Evolutionary conservation across 1,140 invertebrate species (phyloP).

Genomic region (Ceratina australensis): DNA sequence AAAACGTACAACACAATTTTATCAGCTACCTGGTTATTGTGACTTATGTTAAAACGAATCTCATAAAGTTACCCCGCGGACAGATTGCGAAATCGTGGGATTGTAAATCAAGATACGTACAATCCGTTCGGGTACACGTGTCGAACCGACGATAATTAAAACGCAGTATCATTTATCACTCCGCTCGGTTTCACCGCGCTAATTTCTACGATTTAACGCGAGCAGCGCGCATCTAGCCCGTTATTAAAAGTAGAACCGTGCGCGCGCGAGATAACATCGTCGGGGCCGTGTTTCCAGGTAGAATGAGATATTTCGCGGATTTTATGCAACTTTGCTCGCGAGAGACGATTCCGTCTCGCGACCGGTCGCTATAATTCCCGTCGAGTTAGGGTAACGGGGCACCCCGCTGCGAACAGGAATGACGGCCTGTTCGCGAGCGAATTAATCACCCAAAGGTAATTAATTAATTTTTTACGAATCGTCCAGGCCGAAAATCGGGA

Average conservation of each 20-base stretch:
- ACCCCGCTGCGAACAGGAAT: constrained; percentile 40
- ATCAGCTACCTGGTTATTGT: too few relatives aligned
- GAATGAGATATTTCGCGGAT: constrained; percentile 30
- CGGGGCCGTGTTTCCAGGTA: not conserved
- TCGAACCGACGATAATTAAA: not conserved
- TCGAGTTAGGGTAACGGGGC: constrained; percentile 29
- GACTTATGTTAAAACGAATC: too few relatives aligned
- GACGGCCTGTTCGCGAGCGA: constrained; percentile 39
- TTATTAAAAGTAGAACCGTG: constrained; percentile 5
- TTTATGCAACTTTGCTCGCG: not conserved
- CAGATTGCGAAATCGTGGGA: not conserved
- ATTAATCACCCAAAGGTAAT: constrained; percentile 61
- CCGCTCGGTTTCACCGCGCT: not conserved
- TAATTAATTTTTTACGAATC: constrained; percentile 51
- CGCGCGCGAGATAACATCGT: not conserved
- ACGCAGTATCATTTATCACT: not conserved
- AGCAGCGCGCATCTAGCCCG: not conserved
- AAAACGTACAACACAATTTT: too few relatives aligned
- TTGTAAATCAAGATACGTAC: not conserved
- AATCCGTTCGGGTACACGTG: not conserved
- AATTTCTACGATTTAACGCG: not conserved
- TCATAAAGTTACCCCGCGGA: too few relatives aligned
- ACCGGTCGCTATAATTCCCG: constrained; percentile 17
- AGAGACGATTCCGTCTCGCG: constrained; percentile 15
- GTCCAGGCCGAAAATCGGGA: too few relatives aligned